A percentile compares a stretch with the other conserved stretches of the same genome.
phyloP scores from a whole-genome alignment of 2,113 vertebrate genomes.

The Forbesichthys papilliferus region DNA sequence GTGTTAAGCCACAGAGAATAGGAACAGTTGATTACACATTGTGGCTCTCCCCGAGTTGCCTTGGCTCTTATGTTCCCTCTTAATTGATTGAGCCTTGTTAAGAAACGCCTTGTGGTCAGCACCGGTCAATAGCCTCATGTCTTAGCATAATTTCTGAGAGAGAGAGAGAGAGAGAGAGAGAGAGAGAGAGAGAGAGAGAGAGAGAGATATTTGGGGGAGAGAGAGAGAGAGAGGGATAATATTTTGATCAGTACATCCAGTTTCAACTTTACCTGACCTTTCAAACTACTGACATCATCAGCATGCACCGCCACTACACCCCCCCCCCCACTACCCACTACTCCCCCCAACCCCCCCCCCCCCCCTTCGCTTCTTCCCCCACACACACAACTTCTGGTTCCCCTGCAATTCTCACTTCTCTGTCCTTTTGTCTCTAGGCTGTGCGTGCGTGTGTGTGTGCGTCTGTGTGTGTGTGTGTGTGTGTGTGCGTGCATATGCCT shows the following conservation, averaged over 20 bases:
- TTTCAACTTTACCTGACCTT: conserved; percentile 67
- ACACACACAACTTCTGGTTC: conserved; percentile 26
- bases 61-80: conserved; percentile 63
- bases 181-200: not conserved
- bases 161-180: conserved; percentile 18
- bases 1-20: not conserved
- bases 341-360: conserved; percentile 33
- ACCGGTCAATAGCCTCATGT: conserved; percentile 59
- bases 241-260: conserved; percentile 52
- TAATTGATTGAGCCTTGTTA: conserved; percentile 73
- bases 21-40: conserved; percentile 62
- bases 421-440: conserved; percentile 59
- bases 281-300: conserved; percentile 70
- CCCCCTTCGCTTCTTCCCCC: conserved; percentile 38
- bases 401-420: conserved; percentile 44
- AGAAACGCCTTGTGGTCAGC: conserved; percentile 53
- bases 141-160: conserved; percentile 50
- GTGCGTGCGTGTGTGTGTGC: conserved; percentile 10
- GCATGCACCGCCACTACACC: not conserved
- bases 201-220: conserved; percentile 23
- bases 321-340: conserved; percentile 28
- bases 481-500: conserved; percentile 41
- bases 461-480: conserved; percentile 13
- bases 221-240: conserved; percentile 33
- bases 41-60: conserved; percentile 35